Evolutionary conservation across 2,888 invertebrate genomes (phyloP), one percentile per base, ranked within the genome.

Genomic region (Argyra leucocephala): DNA sequence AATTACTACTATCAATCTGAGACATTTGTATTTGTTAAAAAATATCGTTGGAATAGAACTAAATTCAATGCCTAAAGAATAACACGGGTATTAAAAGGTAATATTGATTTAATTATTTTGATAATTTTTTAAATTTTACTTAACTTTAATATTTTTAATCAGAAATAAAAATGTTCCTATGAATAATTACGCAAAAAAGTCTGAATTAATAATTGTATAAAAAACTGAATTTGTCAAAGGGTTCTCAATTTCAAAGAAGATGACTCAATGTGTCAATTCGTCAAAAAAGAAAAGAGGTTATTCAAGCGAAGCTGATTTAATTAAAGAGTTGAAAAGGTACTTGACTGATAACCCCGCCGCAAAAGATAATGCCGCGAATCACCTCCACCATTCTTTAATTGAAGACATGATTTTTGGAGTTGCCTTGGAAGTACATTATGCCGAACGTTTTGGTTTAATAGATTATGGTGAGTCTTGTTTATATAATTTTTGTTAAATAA

Each of bases 331-430:
- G 23, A 22, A 23, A 23, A 12, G 23, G 23, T 59, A 23, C 18
- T 23, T 59, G 23, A 59, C 10, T 23, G 59, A 12, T 18, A 23
- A 22, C 4, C 12, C 15, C 10, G 22, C 21, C 21, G 7, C 22
- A 58, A 58, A 58, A 1, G 87, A 87, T 63, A 80, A 83, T 57
- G 87, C 86, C 9, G 84, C 86, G 1, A 85, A 84, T 73, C 86
- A 85, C 76, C 83, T 88, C 68, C 87, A 82, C 73, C 85, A 88
- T 22, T 86, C 86, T 69, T 76, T 91, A 22, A 79, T 88, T 37
- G 91, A 91, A 69, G 91, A 91, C 76, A 86, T 89, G 18, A 81
- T 86, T 37, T 82, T 90, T 73, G 91, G 91, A 5, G 83, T 89
- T 71, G 84, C 88, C 65, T 88, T 91, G 72, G 90, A 91, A 73